These are phyloP conservation scores for Nyctibius bracteatus DNA, from an alignment of 2,113 vertebrate species.

Conservation along the genomic window DNA sequence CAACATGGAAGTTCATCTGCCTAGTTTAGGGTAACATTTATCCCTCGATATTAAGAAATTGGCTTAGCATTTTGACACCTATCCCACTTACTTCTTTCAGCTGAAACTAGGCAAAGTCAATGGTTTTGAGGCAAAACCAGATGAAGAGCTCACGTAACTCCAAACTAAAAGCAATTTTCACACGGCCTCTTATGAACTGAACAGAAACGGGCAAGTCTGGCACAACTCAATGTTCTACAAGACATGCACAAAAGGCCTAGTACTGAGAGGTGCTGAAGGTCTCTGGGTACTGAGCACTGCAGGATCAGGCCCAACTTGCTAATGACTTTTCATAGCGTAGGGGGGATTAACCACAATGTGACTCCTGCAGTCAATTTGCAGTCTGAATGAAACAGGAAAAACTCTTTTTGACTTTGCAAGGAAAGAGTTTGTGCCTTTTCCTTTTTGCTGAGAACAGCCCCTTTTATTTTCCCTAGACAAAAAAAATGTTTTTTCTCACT, in stretches of 20 bases:
- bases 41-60: not conserved
- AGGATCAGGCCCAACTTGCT: not conserved
- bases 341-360: conserved; percentile 27
- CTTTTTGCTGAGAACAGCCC: not conserved
- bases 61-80: not conserved
- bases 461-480: conserved; percentile 25
- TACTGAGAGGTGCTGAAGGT: not conserved
- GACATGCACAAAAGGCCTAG: not conserved
- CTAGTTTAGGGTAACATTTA: not conserved
- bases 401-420: conserved; percentile 21
- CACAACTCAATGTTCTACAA: not conserved
- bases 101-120: not conserved
- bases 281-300: not conserved
- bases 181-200: not conserved
- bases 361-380: conserved; percentile 11
- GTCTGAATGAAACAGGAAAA: conserved; percentile 53
- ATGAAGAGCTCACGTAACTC: not conserved
- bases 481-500: conserved; percentile 11
- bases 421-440: conserved; percentile 1
- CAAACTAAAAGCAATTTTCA: not conserved
- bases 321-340: conserved; percentile 9
- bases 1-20: not conserved
- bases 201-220: not conserved
- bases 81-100: not conserved
- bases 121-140: not conserved